Percentiles rank a stretch among this genome's conserved stretches.
Conservation (phyloP, 2,888 invertebrate species). For the Eristalis pertinax region DNA sequence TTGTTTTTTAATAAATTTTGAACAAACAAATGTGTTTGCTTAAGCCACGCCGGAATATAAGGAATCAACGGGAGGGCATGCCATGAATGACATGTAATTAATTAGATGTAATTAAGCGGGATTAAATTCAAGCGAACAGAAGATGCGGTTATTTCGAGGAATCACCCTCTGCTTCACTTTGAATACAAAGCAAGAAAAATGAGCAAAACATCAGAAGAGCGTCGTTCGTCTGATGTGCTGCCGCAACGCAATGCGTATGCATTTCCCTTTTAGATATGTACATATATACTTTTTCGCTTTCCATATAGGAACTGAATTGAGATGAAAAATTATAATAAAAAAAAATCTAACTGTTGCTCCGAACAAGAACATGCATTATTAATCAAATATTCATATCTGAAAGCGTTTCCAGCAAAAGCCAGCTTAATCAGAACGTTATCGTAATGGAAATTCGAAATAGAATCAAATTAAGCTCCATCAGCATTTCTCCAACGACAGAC, state of each 20-base stretch:
- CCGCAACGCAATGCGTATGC: neutral
- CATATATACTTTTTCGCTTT: neutral
- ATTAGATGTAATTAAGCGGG: constrained; percentile 74
- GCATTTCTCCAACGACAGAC: constrained; percentile 4
- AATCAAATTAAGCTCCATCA: constrained; percentile 32
- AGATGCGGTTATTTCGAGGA: constrained; percentile 52
- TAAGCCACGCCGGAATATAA: constrained; percentile 8
- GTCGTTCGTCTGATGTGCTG: neutral
- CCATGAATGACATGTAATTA: constrained; percentile 74
- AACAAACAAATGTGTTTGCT: constrained; percentile 50
- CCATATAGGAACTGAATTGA: neutral
- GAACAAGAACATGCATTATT: constrained; percentile 1
- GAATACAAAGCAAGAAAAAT: constrained; percentile 38
- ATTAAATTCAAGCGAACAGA: constrained; percentile 72
- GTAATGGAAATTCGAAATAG: constrained; percentile 2
- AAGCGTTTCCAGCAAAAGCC: constrained; percentile 32
- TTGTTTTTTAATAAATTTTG: neutral
- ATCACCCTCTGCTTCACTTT: constrained; percentile 48
- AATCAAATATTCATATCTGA: constrained; percentile 61
- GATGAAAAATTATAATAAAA: neutral
- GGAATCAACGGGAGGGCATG: constrained; percentile 72
- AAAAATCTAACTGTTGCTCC: neutral
- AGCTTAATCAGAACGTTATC: constrained; percentile 57
- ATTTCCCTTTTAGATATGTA: neutral
- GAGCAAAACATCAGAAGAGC: constrained; percentile 20